Base-by-base conservation (phyloP, 2,888 invertebrate species). In the Eremobia ochroleuca region DNA sequence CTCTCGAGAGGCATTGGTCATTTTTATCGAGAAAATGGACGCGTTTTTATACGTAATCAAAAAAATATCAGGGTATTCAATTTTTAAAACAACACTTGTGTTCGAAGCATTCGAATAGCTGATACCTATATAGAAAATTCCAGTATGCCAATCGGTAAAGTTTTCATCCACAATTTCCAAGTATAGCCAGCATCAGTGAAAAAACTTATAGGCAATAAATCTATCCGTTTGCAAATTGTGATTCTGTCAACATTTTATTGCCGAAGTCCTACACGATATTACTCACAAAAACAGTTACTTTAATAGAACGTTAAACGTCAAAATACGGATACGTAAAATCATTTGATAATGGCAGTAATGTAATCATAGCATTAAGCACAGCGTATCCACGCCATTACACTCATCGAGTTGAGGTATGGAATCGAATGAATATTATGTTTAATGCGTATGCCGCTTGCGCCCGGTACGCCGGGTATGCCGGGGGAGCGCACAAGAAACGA, bases 311-410 rank as follows among this genome's bases (percentile, higher is more conserved):
- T 81, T 58, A 73, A 34, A 49, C 68, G 55, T 83, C 61, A 69
- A 78, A 85, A 85, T 70, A 74, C 72, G 65, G 69, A 67, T 65
- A 70, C 69, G 70, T 79, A 65, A 75, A 83, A 82, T 85, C 58
- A 85, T 86, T 83, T 79, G 83, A 84, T 83, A 85, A 83, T 84
- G 83, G 85, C 71, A 73, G 82, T 86, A 75, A 85, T 40, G 83
- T 78, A 86, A 84, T 86, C 83, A 82, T 58, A 31, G 79, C 75
- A 83, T 86, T 86, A 84, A 68, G 83, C 66, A 52, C 43, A 64
- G 73, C 83, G 73, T 86, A 78, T 83, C 52, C 74, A 49, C 75
- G 49, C 83, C 83, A 86, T 84, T 84, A 86, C 78, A 83, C 74
- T 86, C 52, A 75, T 86, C 83, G 79, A 75, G 79, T 73, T 79